phyloP scores from a whole-genome alignment of 2,797 vertebrate species.

The Todus mexicanus region DNA sequence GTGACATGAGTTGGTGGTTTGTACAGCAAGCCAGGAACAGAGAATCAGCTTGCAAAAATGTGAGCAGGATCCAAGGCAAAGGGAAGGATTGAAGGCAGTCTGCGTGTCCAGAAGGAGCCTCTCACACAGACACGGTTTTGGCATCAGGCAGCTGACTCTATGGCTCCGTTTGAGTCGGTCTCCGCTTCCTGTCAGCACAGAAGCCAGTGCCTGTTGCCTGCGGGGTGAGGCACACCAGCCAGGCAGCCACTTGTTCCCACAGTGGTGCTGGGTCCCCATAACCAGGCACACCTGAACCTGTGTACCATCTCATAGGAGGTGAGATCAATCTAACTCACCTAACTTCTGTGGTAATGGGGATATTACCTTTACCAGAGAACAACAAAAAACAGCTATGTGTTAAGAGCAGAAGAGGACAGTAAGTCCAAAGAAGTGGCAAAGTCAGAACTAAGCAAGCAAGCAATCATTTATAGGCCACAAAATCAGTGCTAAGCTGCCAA shows the following conservation, averaged over 20 bases:
- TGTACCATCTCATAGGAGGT: not conserved
- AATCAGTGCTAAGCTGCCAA: slow-evolving; percentile 52
- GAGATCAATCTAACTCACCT: not conserved
- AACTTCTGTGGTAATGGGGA: accelerated
- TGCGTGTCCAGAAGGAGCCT: not conserved
- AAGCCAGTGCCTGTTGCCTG: not conserved
- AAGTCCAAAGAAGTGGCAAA: slow-evolving; percentile 23
- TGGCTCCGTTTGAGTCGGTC: not conserved
- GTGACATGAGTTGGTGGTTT: not conserved
- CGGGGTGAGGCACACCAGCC: not conserved
- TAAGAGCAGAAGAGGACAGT: not conserved
- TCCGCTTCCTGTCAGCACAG: not conserved
- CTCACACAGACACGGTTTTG: not conserved
- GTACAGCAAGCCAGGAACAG: not conserved
- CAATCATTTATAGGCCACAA: slow-evolving; percentile 28
- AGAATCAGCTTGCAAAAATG: not conserved
- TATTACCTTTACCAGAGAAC: not conserved
- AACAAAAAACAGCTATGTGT: not conserved
- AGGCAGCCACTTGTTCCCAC: not conserved
- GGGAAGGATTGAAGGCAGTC: not conserved
- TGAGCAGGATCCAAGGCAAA: not conserved
- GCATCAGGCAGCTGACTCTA: not conserved
- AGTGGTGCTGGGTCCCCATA: accelerated
- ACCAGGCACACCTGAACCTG: accelerated
- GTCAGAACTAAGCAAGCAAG: slow-evolving; percentile 30